Evolutionary conservation across 2,113 vertebrate species (phyloP).

Genomic region (Onychorhynchus coronatus): DNA sequence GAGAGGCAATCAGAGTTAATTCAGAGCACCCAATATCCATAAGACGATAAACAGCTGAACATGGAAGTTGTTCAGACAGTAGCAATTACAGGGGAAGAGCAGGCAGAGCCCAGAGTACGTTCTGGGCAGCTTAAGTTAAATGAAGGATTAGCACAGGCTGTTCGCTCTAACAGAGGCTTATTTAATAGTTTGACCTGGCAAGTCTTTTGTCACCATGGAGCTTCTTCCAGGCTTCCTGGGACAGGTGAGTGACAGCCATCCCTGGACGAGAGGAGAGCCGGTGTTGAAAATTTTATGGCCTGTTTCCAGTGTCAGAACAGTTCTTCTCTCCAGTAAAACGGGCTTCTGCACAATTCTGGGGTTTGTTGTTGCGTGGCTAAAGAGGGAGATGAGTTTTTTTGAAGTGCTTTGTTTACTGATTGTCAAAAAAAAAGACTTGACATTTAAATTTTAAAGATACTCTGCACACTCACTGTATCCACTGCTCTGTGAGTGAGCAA

Average conservation of each 20-base stretch:
- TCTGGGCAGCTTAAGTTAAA: neutral
- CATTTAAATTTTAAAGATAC: constrained; percentile 66
- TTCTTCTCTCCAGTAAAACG: neutral
- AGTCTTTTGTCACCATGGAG: constrained; percentile 10
- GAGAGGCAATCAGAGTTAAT: neutral
- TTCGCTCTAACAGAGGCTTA: neutral
- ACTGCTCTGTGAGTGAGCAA: constrained; percentile 10
- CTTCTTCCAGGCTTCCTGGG: constrained; percentile 28
- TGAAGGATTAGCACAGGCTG: constrained; percentile 19
- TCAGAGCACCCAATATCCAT: neutral
- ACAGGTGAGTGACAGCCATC: constrained; percentile 10
- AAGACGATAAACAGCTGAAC: neutral
- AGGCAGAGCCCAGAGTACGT: neutral
- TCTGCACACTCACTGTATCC: constrained; percentile 16
- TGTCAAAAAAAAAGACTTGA: constrained; percentile 13
- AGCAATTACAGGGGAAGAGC: neutral
- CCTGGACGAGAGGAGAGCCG: neutral
- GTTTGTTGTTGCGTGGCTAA: neutral
- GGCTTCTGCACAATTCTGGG: neutral
- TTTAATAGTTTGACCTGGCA: constrained; percentile 24
- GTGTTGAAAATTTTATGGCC: neutral
- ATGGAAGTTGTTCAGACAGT: neutral
- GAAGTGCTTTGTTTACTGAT: constrained; percentile 37
- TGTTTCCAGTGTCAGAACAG: neutral
- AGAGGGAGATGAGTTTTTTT: neutral